Percentiles rank a stretch among this genome's conserved stretches.
Conservation (phyloP, 2,797 vertebrate genomes). For the Eulemur albifrons region DNA sequence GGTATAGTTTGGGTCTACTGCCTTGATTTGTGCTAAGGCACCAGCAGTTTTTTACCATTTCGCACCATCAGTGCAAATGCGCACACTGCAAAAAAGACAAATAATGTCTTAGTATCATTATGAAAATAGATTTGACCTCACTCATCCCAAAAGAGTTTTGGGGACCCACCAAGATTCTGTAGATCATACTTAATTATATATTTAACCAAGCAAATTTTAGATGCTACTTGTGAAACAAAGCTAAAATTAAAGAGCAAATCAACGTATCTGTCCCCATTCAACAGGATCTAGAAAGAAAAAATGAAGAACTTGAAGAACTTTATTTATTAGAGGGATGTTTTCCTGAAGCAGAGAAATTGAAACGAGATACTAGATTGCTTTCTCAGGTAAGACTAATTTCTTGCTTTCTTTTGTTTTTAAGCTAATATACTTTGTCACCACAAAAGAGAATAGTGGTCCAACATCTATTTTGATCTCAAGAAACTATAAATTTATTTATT, state of each 20-base stretch:
- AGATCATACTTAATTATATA: not conserved
- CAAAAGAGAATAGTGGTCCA: not conserved
- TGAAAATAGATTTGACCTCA: not conserved
- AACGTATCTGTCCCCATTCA: not conserved
- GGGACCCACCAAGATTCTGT: not conserved
- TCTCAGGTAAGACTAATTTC: constrained; percentile 83
- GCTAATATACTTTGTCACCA: not conserved
- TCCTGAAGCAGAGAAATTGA: constrained; percentile 84
- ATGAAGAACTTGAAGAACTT: constrained; percentile 89
- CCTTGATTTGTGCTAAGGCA: not conserved
- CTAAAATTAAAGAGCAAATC: not conserved
- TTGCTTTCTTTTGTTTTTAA: not conserved
- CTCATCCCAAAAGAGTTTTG: not conserved
- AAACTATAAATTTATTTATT: not conserved
- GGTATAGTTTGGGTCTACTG: not conserved
- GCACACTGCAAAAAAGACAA: not conserved
- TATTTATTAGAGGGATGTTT: constrained; percentile 87
- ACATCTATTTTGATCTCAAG: not conserved
- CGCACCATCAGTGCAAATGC: not conserved
- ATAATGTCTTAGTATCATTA: not conserved
- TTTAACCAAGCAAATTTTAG: not conserved
- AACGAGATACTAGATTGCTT: constrained; percentile 78
- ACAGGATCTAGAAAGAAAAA: constrained; percentile 87
- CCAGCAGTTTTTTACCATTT: not conserved
- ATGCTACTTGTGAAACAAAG: not conserved